Percentiles rank a stretch among this genome's conserved stretches.
Evolutionary conservation across 1,140 invertebrate genomes (phyloP).

Genomic region (Hormaphis cornu): DNA sequence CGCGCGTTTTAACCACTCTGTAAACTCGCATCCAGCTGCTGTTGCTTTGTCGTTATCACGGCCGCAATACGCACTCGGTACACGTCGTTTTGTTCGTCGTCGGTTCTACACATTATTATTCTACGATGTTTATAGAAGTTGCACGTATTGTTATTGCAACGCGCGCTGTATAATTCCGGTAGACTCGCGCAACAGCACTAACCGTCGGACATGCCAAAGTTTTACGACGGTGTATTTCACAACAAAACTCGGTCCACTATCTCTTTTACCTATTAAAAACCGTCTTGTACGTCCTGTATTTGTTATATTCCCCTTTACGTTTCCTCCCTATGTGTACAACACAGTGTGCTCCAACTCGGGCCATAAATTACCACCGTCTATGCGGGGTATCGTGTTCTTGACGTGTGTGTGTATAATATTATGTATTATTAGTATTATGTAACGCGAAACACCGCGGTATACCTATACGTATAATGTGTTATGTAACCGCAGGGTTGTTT

Average conservation of each 20-base stretch:
- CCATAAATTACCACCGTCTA: neutral
- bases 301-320: neutral
- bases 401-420: too few relatives aligned
- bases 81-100: neutral
- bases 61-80: neutral
- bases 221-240: conserved; percentile 9
- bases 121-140: neutral
- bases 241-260: neutral
- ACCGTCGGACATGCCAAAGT: neutral
- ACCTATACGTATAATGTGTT: too few relatives aligned
- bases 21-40: too few relatives aligned
- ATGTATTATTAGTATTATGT: too few relatives aligned
- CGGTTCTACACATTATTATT: neutral
- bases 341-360: neutral
- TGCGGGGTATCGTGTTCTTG: too few relatives aligned
- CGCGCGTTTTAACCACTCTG: too few relatives aligned
- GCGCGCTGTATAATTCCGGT: conserved; percentile 7
- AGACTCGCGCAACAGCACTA: neutral
- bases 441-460: too few relatives aligned
- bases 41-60: neutral
- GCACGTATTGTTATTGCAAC: neutral
- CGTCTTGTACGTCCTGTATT: neutral
- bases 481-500: too few relatives aligned
- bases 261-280: neutral
- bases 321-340: neutral